phyloP scores from a whole-genome alignment of 2,113 vertebrate species.

The Hydrolagus affinis region DNA sequence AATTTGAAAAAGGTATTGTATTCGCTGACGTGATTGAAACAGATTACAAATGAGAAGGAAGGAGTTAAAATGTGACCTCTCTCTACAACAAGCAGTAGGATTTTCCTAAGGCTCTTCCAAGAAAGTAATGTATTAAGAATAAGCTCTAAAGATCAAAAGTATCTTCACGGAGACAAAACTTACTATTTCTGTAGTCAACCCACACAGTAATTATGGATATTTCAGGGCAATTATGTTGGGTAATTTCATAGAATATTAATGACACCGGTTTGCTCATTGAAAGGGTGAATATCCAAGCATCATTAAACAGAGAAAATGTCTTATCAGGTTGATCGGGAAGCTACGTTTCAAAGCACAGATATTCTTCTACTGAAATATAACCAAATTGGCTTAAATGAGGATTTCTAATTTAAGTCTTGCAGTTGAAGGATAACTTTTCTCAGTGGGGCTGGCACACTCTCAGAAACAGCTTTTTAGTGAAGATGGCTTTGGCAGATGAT shows the following conservation, averaged over 20 bases:
- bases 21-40: not conserved
- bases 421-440: not conserved
- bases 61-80: not conserved
- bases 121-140: not conserved
- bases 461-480: not conserved
- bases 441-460: not conserved
- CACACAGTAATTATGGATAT: slow-evolving; percentile 10
- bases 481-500: not conserved
- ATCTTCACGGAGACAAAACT: not conserved
- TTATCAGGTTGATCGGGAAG: not conserved
- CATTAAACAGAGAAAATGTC: slow-evolving; percentile 1
- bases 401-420: not conserved
- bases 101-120: not conserved
- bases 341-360: no score
- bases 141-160: not conserved
- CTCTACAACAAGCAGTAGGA: no score
- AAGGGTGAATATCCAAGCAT: slow-evolving; percentile 1
- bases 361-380: not conserved
- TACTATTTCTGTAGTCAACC: slow-evolving; percentile 5
- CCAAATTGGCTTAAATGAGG: not conserved
- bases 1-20: not conserved
- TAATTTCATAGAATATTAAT: slow-evolving; percentile 24
- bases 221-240: slow-evolving; percentile 7
- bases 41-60: not conserved
- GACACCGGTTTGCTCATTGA: not conserved